Conservation (phyloP, 2,113 vertebrate species). For the Sakesphorus luctuosus region DNA sequence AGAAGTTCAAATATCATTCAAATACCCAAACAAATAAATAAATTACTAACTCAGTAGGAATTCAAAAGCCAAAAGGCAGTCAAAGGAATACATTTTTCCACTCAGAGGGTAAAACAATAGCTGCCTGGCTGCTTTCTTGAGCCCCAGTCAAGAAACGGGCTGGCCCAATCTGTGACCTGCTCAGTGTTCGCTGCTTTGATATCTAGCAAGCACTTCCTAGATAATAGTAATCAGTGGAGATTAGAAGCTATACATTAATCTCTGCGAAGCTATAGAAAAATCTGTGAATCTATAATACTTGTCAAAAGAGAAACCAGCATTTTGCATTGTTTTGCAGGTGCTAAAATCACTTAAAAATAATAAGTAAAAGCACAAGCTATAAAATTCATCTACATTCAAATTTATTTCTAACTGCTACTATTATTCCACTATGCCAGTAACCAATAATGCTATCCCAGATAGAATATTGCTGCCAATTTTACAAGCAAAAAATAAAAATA, state of each 20-base stretch:
- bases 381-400: neutral
- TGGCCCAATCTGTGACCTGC: neutral
- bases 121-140: neutral
- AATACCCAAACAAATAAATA: constrained; percentile 8
- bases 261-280: neutral
- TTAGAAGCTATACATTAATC: neutral
- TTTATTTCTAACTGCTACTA: neutral
- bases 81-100: neutral
- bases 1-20: neutral
- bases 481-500: constrained; percentile 47
- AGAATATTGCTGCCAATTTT: constrained; percentile 48
- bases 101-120: neutral
- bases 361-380: neutral
- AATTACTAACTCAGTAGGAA: neutral
- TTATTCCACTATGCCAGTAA: constrained; percentile 28
- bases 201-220: neutral
- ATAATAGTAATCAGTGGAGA: neutral
- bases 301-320: neutral
- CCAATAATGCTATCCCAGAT: neutral
- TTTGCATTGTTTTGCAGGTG: constrained; percentile 1
- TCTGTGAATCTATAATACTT: neutral
- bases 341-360: neutral
- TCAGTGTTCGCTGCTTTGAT: neutral
- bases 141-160: neutral
- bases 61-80: neutral